Conservation (phyloP, 2,113 vertebrate species). For the Bolborhynchus lineola region DNA sequence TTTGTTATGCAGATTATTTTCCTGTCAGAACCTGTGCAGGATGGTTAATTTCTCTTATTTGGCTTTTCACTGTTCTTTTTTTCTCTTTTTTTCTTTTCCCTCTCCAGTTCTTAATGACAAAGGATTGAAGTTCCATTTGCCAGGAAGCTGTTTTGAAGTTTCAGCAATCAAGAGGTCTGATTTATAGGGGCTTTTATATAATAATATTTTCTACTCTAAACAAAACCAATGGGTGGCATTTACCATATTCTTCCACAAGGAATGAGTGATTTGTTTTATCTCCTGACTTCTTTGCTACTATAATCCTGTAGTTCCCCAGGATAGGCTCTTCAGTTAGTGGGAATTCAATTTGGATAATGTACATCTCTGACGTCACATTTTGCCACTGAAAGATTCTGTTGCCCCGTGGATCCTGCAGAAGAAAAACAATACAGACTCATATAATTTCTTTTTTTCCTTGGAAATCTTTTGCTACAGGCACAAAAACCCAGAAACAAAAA, state of each 20-base stretch:
- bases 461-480: not conserved
- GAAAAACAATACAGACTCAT: not conserved
- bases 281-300: not conserved
- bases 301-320: constrained; percentile 57
- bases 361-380: not conserved
- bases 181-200: not conserved
- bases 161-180: not conserved
- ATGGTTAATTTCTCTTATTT: not conserved
- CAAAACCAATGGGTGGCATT: not conserved
- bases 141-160: not conserved
- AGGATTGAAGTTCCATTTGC: not conserved
- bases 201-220: not conserved
- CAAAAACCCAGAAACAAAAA: not conserved
- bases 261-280: constrained; percentile 17
- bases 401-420: constrained; percentile 53
- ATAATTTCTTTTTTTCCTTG: not conserved
- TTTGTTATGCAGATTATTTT: not conserved
- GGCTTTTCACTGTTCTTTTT: not conserved
- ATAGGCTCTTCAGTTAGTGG: constrained; percentile 51
- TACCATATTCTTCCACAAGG: constrained; percentile 69
- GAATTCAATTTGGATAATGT: constrained; percentile 50
- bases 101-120: not conserved
- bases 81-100: not conserved
- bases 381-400: constrained; percentile 69
- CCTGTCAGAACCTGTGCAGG: not conserved